A percentile compares a stretch with the other conserved stretches of the same genome.
phyloP scores from a whole-genome alignment of 2,888 invertebrate species.

The Agrotis segetum region DNA sequence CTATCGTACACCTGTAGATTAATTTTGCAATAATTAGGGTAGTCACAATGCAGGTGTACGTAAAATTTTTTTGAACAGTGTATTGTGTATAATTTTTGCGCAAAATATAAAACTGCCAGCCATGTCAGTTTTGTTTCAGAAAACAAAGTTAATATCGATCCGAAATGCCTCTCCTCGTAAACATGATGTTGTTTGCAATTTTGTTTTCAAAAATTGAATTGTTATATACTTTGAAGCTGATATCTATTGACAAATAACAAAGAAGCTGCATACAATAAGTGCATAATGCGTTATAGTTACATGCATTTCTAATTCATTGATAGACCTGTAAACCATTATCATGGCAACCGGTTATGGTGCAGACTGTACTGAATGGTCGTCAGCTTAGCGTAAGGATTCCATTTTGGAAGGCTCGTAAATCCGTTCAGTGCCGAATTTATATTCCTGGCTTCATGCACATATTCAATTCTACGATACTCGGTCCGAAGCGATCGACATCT shows the following conservation, averaged over 20 bases:
- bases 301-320: conserved; percentile 23
- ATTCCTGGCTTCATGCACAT: conserved; percentile 66
- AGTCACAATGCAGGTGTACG: conserved; percentile 35
- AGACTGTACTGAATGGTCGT: conserved; percentile 43
- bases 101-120: conserved; percentile 16
- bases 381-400: conserved; percentile 50
- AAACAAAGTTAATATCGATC: conserved; percentile 11
- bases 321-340: conserved; percentile 18
- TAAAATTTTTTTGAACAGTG: conserved; percentile 38
- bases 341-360: conserved; percentile 32
- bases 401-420: conserved; percentile 65
- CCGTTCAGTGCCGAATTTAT: conserved; percentile 65
- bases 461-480: conserved; percentile 65
- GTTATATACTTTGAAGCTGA: background rate
- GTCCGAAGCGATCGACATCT: conserved; percentile 65
- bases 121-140: conserved; percentile 9
- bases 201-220: background rate
- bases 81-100: conserved; percentile 26
- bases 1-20: conserved; percentile 57
- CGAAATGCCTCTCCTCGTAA: conserved; percentile 8
- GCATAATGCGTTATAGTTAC: background rate
- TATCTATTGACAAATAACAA: background rate
- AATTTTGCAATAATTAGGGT: conserved; percentile 52
- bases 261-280: background rate
- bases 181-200: conserved; percentile 9